phyloP scores from a whole-genome alignment of 2,888 invertebrate species.

The Lapara coniferarum region DNA sequence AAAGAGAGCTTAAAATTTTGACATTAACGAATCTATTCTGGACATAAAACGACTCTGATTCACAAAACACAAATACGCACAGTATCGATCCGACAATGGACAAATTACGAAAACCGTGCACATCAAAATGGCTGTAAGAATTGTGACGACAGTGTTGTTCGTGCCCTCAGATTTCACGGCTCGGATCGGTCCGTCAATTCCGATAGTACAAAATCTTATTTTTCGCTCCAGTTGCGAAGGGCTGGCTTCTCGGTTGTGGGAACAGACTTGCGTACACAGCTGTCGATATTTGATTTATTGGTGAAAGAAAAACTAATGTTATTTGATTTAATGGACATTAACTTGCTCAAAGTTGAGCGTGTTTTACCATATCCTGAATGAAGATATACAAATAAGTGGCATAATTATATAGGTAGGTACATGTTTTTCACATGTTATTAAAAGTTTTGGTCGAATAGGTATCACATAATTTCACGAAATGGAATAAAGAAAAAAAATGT shows the following conservation, averaged over 20 bases:
- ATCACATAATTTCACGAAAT: too few species aligned
- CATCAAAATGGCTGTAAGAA: background rate
- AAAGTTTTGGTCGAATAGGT: too few species aligned
- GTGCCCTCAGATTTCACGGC: slow-evolving; percentile 52
- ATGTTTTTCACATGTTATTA: too few species aligned
- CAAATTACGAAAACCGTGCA: background rate
- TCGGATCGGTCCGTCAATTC: slow-evolving; percentile 37
- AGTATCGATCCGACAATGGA: background rate
- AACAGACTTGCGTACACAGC: background rate
- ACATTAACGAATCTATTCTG: background rate
- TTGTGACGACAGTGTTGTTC: slow-evolving; percentile 32
- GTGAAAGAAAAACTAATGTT: background rate
- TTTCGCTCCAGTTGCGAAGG: slow-evolving; percentile 36
- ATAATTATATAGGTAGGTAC: too few species aligned
- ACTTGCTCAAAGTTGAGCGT: background rate
- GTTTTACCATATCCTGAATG: too few species aligned
- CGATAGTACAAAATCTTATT: slow-evolving; percentile 35
- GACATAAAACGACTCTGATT: background rate
- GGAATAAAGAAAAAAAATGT: too few species aligned
- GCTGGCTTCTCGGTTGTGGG: slow-evolving; percentile 1
- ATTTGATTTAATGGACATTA: background rate
- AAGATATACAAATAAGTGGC: too few species aligned
- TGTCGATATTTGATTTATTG: background rate
- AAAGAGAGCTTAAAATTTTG: background rate
- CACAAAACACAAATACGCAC: background rate